A percentile compares a stretch with the other conserved stretches of the same genome.
phyloP scores from a whole-genome alignment of 2,888 invertebrate genomes.

The Dioctria linearis region DNA sequence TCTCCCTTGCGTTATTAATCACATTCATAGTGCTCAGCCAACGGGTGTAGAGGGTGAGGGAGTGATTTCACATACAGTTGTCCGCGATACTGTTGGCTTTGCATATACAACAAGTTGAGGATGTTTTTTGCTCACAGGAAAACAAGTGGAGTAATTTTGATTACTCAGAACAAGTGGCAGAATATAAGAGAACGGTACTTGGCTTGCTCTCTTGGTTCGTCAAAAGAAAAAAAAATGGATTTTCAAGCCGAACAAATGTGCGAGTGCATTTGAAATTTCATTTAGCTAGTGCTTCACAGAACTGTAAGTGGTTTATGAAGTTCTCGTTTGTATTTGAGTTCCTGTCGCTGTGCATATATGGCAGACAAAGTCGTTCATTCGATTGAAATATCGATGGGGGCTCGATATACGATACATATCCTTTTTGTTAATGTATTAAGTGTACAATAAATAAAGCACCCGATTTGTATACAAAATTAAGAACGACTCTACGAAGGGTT shows the following conservation, averaged over 20 bases:
- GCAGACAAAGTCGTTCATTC: constrained; percentile 58
- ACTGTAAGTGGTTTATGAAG: constrained; percentile 55
- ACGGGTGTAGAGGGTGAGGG: background rate
- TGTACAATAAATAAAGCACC: constrained; percentile 54
- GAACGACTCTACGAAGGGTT: constrained; percentile 52
- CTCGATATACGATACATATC: constrained; percentile 35
- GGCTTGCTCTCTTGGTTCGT: constrained; percentile 19
- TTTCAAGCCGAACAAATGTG: constrained; percentile 58
- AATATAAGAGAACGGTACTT: constrained; percentile 53
- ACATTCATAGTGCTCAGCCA: constrained; percentile 23
- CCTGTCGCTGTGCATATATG: constrained; percentile 55
- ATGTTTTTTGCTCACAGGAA: constrained; percentile 39
- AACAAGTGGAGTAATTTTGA: constrained; percentile 59
- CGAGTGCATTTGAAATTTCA: constrained; percentile 58
- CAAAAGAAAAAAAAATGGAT: constrained; percentile 53
- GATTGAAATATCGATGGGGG: constrained; percentile 45
- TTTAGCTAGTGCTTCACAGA: constrained; percentile 51
- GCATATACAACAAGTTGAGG: constrained; percentile 21
- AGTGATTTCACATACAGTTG: background rate
- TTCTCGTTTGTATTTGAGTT: constrained; percentile 43
- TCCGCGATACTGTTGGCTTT: constrained; percentile 21
- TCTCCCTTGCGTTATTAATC: constrained; percentile 43
- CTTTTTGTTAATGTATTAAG: constrained; percentile 51
- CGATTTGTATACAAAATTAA: constrained; percentile 59
- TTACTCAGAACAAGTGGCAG: constrained; percentile 57